Evolutionary conservation across 1,140 invertebrate species (phyloP), one percentile per base, ranked within the genome.

Genomic region (Branchinecta lynchi): DNA sequence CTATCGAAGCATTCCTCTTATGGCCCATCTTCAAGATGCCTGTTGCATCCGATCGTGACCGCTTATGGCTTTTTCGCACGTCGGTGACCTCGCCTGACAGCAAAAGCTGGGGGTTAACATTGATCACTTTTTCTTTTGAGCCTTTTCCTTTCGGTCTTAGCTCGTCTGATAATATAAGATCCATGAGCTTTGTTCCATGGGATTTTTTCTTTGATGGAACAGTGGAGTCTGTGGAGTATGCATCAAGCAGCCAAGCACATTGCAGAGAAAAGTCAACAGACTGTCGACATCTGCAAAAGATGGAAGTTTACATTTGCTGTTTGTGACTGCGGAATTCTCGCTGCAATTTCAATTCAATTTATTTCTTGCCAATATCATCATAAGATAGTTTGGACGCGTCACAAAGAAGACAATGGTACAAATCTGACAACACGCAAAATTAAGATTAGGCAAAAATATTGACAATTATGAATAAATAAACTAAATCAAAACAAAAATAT

Each of bases 261-360:
- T 93, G 90, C 68, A 98, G 82, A 43, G 93, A 93, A 79, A 98
- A 98, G 81, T 97, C 92, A 69, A 91, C 90, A 74, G 90, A 93
- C 76, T 89, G 86, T 75, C 93, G 86, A 84, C 94, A 97, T 76
- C 94, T 92, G 76, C 8, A 79, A 79, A 74, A 72, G 32, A 43
- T 66, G 69, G n/a, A 45, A 7, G n/a, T 44, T 66, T 21, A 51
- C 10, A 43, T 70, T n/a, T 70, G 32, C 12, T 32, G 20, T 66
- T 69, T 3, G 32, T 17, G n/a, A 15, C n/a, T 69, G 46, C n/a
- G 43, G 20, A 65, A 69, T 45, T 45, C 7, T n/a, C 65, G 45
- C 12, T 69, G 7, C n/a, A 45, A 32, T 7, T 43, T n/a, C n/a
- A n/a, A n/a, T n/a, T n/a, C n/a, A n/a, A n/a, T n/a, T n/a, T n/a